Evolutionary conservation across 2,888 invertebrate species (phyloP), one percentile per base, ranked within the genome.

Genomic region (Tetheella fluctuosa): DNA sequence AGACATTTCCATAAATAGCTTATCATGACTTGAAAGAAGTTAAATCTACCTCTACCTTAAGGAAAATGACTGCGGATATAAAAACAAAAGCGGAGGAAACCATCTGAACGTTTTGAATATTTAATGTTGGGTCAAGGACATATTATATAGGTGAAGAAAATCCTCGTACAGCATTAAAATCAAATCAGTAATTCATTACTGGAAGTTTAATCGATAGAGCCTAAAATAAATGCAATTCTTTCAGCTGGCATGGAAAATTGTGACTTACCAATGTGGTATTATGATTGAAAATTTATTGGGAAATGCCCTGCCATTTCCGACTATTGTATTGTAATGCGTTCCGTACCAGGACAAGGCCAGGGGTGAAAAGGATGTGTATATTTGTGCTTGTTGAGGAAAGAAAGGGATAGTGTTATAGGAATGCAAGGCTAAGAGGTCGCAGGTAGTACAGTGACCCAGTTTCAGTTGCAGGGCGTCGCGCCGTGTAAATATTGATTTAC

Each of bases 401-500:
- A 83, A 70, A 70, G 78, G 68, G 85, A 83, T 65, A 74, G 78
- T 65, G 70, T 70, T 69, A 79, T 69, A 69, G 80, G 86, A 88
- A 86, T 91, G 91, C 91, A 91, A 88, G 90, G 89, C 87, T 88
- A 84, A 71, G 79, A 79, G 90, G 85, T 90, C 90, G 81, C 89
- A 89, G 89, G 90, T 85, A 85, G 86, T 87, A 85, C 91, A 90
- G 79, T 86, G 91, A 88, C 92, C 92, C 71, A 92, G 81, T 88
- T 92, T 81, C 68, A 71, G 84, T 73, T 90, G 91, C 90, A 89
- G 88, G 85, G 83, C 77, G 78, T 74, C 81, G 83, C 77, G 78
- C 75, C 80, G 83, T 82, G 87, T 90, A 88, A 87, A 90, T 91
- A 91, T 92, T 91, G 91, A 92, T 91, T 92, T 81, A 82, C 84